Conservation (phyloP, 2,113 vertebrate genomes). For the Myanophis thanlyinensis region DNA sequence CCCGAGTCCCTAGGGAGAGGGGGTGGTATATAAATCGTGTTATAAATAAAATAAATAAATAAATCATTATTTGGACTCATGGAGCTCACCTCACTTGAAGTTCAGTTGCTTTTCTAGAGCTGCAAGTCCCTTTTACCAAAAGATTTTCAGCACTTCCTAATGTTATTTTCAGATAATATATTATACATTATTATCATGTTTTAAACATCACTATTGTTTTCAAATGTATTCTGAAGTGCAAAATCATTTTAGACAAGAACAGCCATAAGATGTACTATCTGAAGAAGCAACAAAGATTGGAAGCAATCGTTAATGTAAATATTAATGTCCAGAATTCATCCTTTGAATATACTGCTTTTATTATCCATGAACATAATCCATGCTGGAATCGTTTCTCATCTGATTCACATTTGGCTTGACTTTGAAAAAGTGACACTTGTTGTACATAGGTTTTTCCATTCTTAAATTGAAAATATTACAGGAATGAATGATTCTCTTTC, state of each 20-base stretch:
- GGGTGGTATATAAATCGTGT: too few relatives aligned
- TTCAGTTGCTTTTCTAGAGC: neutral
- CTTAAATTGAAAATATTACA: neutral
- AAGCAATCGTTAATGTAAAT: neutral
- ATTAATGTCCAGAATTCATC: neutral
- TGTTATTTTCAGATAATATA: slow-evolving; percentile 2
- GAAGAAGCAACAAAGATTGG: neutral
- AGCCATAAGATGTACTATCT: neutral
- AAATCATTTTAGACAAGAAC: slow-evolving; percentile 18
- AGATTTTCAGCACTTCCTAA: neutral
- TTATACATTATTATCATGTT: slow-evolving; percentile 5
- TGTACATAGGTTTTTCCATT: neutral
- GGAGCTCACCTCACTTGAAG: neutral
- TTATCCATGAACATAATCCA: neutral
- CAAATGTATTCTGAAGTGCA: neutral
- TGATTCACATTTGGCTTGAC: neutral
- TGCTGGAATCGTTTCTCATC: neutral
- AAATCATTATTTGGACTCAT: slow-evolving; percentile 1
- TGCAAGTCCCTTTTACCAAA: slow-evolving; percentile 10
- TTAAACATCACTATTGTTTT: slow-evolving; percentile 13
- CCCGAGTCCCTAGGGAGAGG: too few relatives aligned
- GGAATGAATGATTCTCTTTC: neutral
- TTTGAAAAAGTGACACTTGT: neutral
- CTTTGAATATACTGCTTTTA: neutral
- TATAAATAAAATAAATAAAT: too few relatives aligned